These are phyloP conservation scores for Temnothorax longispinosus DNA, from an alignment of 1,140 invertebrate species.

Conservation along the genomic window DNA sequence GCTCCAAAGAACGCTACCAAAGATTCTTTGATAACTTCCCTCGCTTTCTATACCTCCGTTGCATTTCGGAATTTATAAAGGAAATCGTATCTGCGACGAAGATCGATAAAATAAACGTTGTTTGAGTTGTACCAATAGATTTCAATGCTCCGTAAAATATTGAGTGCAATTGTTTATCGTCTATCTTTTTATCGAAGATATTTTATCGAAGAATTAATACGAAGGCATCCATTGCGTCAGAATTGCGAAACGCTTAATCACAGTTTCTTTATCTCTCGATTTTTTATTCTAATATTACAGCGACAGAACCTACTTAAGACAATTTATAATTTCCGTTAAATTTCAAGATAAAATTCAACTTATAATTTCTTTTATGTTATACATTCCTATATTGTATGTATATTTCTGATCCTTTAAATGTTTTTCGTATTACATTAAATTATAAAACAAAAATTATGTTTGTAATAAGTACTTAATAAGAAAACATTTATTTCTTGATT, in stretches of 20 bases:
- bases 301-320: background rate
- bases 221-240: background rate
- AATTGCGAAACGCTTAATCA: background rate
- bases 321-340: background rate
- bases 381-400: too few relatives aligned
- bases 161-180: background rate
- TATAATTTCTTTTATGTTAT: too few relatives aligned
- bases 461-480: too few relatives aligned
- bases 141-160: background rate
- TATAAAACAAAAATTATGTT: too few relatives aligned
- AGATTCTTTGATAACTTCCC: slow-evolving; percentile 26
- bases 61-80: slow-evolving; percentile 17
- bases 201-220: background rate
- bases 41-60: slow-evolving; percentile 7
- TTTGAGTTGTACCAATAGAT: background rate
- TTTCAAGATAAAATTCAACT: too few relatives aligned
- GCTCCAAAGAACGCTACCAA: background rate
- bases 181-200: background rate
- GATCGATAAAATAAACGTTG: slow-evolving; percentile 23
- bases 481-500: too few relatives aligned
- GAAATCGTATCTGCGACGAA: slow-evolving; percentile 9
- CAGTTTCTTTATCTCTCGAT: background rate
- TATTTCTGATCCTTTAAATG: too few relatives aligned
- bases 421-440: too few relatives aligned
- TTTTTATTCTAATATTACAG: background rate